Base-by-base conservation (phyloP, 2,888 invertebrate genomes). In the Euspilapteryx auroguttella region DNA sequence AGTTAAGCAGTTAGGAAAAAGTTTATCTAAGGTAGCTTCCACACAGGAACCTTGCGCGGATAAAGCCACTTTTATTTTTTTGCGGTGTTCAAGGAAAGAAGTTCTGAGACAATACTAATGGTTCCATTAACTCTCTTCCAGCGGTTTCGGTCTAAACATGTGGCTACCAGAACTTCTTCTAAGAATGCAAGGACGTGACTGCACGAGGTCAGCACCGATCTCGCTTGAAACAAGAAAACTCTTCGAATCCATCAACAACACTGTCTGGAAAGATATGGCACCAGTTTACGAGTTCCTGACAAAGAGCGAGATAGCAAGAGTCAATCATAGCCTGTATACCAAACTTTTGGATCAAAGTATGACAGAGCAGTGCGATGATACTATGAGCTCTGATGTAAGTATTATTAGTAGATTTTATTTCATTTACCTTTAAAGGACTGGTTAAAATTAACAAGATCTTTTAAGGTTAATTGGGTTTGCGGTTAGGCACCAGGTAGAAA, bases 161-260 rank as follows among this genome's bases (percentile, higher is more conserved):
- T 89, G 89, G 89, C 79, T 89, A 25, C 89, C 89, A 3, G 87
- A 88, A 47, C 62, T 89, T 6, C 83, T 89, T 32, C 80, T 80
- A 24, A 78, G 87, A 2, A 65, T 65, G 50, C 65, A 71, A 36
- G 48, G 51, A 3, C 49, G 52, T 3, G 56, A 50, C 13, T 73
- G 73, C 40, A 45, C 31, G 65, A n/a, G n/a, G n/a, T 77, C 45
- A 48, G 75, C 42, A 42, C 55, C 35, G 47, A 53, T 39, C 42
- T 68, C 37, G 39, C 55, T 45, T 27, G 63, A 36, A 39, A 69
- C 46, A 51, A 49, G 53, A 1, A 44, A 39, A 25, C 42, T 62
- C 4, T 49, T 54, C 24, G 64, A 65, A 32, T 44, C 52, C 0
- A 50, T 49, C 1, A 49, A 47, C 13, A 31, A 41, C 1, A 42